These are phyloP conservation scores for Hycleus cichorii DNA, from an alignment of 1,140 invertebrate genomes.

Conservation along the genomic window DNA sequence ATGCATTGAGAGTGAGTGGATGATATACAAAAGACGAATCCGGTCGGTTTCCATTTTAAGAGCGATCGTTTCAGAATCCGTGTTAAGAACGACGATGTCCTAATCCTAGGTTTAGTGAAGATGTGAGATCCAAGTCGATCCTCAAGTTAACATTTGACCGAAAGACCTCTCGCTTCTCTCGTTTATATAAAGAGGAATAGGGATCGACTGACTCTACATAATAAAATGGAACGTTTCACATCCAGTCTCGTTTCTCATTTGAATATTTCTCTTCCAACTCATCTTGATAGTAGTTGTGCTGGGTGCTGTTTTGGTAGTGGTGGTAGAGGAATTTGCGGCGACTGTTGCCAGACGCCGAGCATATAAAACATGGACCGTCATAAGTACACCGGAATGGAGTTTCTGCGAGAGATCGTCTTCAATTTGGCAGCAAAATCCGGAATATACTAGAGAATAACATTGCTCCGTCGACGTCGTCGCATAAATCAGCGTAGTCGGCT, in stretches of 20 bases:
- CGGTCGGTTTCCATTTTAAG: constrained; percentile 12
- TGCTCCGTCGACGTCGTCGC: constrained; percentile 23
- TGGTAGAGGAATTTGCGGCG: constrained; percentile 18
- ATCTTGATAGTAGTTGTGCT: no score
- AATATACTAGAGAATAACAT: constrained; percentile 38
- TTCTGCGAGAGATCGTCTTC: constrained; percentile 39
- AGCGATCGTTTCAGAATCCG: constrained; percentile 19
- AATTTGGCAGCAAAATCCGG: constrained; percentile 41
- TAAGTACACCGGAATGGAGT: constrained; percentile 37
- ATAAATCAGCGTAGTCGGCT: constrained; percentile 25
- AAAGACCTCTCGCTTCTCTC: constrained; percentile 4
- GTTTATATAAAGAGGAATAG: constrained; percentile 10
- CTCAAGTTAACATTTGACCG: constrained; percentile 35
- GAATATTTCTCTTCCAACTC: constrained; percentile 22
- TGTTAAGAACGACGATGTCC: constrained; percentile 26
- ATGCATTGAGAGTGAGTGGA: no score
- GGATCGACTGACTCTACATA: background rate
- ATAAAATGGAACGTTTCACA: no score
- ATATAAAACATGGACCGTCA: constrained; percentile 34
- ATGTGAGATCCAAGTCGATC: constrained; percentile 22
- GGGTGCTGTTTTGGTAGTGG: no score
- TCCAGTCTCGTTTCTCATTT: constrained; percentile 18
- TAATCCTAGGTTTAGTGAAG: constrained; percentile 27
- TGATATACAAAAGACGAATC: background rate
- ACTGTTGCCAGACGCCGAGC: constrained; percentile 30